A percentile compares a stretch with the other conserved stretches of the same genome.
These are phyloP conservation scores for Diplolepis rosae DNA, from an alignment of 2,888 invertebrate genomes.

Conservation along the genomic window DNA sequence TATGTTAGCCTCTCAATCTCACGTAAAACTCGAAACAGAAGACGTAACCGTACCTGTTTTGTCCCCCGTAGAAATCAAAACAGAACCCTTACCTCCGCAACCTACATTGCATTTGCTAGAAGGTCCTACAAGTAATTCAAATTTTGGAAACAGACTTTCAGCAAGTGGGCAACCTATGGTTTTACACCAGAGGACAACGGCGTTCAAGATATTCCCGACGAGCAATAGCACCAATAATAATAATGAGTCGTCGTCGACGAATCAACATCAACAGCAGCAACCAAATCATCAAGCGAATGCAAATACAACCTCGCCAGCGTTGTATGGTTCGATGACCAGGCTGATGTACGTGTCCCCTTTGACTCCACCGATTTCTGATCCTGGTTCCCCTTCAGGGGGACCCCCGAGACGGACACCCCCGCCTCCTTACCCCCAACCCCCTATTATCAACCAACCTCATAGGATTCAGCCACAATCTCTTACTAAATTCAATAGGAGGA, in stretches of 20 bases:
- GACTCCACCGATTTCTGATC: constrained; percentile 92
- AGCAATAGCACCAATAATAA: constrained; percentile 48
- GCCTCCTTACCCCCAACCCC: constrained; percentile 81
- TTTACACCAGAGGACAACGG: constrained; percentile 56
- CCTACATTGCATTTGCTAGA: constrained; percentile 77
- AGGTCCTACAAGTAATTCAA: constrained; percentile 73
- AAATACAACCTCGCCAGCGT: constrained; percentile 72
- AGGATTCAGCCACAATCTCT: constrained; percentile 64
- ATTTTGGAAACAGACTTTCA: constrained; percentile 64
- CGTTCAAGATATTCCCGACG: constrained; percentile 64
- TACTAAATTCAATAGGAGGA: constrained; percentile 90
- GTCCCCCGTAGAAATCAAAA: constrained; percentile 87
- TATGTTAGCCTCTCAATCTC: constrained; percentile 84
- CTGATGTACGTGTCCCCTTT: constrained; percentile 88
- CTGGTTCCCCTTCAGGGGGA: constrained; percentile 83
- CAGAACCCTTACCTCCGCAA: constrained; percentile 77
- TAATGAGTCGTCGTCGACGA: constrained; percentile 58
- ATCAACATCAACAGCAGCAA: constrained; percentile 51
- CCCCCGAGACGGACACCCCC: constrained; percentile 84
- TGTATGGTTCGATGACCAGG: constrained; percentile 77
- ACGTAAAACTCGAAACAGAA: constrained; percentile 87
- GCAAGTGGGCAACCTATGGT: constrained; percentile 54
- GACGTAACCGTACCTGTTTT: constrained; percentile 82
- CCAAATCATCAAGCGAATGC: constrained; percentile 62
- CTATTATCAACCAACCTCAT: constrained; percentile 65